phyloP scores from a whole-genome alignment of 2,888 invertebrate species.

The Melanostoma scalare region DNA sequence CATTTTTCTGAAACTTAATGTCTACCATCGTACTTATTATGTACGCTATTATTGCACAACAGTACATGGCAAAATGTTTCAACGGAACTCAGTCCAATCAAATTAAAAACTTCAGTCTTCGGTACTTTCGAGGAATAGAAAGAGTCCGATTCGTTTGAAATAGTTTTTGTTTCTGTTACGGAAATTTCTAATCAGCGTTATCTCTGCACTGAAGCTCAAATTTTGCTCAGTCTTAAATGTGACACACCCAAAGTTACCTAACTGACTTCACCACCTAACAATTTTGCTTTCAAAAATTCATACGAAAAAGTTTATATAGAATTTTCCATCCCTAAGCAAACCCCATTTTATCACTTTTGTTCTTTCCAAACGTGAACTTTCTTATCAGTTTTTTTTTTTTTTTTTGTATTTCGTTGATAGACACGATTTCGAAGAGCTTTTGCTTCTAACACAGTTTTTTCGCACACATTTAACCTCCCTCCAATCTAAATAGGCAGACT shows the following conservation, averaged over 20 bases:
- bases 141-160: too few species aligned
- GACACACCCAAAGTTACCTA: not conserved
- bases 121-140: too few species aligned
- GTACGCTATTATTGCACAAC: too few species aligned
- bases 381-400: slow-evolving; percentile 41
- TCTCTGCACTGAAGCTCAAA: too few species aligned
- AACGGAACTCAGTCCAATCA: not conserved
- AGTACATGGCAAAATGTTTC: too few species aligned
- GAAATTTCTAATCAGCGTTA: too few species aligned
- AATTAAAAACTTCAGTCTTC: not conserved
- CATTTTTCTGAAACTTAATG: too few species aligned
- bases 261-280: not conserved
- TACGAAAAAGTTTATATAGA: not conserved
- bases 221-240: not conserved
- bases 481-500: not conserved
- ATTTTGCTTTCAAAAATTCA: not conserved
- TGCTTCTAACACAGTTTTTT: slow-evolving; percentile 30
- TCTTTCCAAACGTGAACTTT: slow-evolving; percentile 34
- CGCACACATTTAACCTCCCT: slow-evolving; percentile 28
- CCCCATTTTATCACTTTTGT: slow-evolving; percentile 16
- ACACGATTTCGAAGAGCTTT: slow-evolving; percentile 44
- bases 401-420: not conserved
- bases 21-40: too few species aligned
- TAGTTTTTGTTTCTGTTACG: too few species aligned
- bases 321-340: slow-evolving; percentile 8